Base-by-base conservation (phyloP, 2,888 invertebrate genomes). In the Caenorhabditis macrosperma region DNA sequence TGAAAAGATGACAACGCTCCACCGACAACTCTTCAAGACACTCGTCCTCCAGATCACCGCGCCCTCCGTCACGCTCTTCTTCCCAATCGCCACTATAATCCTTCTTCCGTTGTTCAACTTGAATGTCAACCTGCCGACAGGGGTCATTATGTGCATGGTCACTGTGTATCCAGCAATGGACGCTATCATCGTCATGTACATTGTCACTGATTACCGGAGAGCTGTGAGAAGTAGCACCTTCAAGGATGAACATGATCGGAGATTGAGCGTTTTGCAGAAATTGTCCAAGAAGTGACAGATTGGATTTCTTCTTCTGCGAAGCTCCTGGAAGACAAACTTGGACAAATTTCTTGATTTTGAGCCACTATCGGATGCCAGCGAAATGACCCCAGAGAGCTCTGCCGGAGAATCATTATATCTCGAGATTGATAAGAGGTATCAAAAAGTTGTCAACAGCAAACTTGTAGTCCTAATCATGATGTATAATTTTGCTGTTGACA, bases 161-260 rank as follows among this genome's bases (percentile, higher is more conserved):
- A 24, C 48, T 6, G 1, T 68, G 4, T 68, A 68, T 24, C 68
- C 68, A 22, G 44, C 68, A 1, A 33, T 68, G n/a, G 68, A 68
- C 15, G 46, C 68, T 0, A 10, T 55, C 0, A 46, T 68, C n/a
- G 30, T 68, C 2, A 68, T 68, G 68, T 33, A 15, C 24, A 24
- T 68, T 3, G 48, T 68, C 3, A 22, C 46, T 9, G 68, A 68
- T 26, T 68, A 68, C 6, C 1, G 48, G 10, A 57, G 15, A 12
- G 15, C 38, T 38, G 38, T 5, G 38, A 38, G 38, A 38, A 38
- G 38, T 38, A n/a, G n/a, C n/a, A n/a, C n/a, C n/a, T n/a, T n/a
- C n/a, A n/a, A n/a, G n/a, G n/a, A n/a, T n/a, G n/a, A n/a, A n/a
- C n/a, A n/a, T n/a, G n/a, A n/a, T n/a, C n/a, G n/a, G n/a, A n/a